phyloP scores from a whole-genome alignment of 2,113 vertebrate genomes.

The Mustela lutreola region DNA sequence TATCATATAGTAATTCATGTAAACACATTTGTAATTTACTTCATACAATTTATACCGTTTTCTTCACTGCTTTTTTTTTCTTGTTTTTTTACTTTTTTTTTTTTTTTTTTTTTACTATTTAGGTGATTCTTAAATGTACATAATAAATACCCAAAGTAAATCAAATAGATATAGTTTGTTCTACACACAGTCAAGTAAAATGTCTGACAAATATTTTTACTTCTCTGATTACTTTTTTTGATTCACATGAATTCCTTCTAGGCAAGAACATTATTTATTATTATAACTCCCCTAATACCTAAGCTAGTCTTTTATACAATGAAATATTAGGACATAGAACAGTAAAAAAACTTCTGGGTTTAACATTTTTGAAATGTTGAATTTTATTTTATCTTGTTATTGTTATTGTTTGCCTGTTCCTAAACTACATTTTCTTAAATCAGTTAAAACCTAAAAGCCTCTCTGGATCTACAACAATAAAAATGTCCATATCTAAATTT shows the following conservation, averaged over 20 bases:
- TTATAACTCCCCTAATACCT: neutral
- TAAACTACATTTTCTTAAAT: neutral
- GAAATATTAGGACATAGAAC: neutral
- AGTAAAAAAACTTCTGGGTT: neutral
- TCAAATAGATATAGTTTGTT: neutral
- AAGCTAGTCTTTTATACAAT: neutral
- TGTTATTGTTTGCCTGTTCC: neutral
- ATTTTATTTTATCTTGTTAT: neutral
- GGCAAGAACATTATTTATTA: neutral
- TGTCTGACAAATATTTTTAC: neutral
- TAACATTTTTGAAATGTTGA: neutral
- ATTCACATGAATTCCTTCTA: neutral
- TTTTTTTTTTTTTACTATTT: neutral
- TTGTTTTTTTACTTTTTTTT: neutral
- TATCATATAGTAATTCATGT: neutral
- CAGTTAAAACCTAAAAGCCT: neutral
- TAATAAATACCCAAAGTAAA: neutral
- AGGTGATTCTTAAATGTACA: neutral
- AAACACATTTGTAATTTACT: neutral
- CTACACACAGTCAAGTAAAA: neutral
- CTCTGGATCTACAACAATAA: neutral
- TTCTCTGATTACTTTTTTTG: neutral
- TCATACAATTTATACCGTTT: neutral
- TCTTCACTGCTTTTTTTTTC: neutral
- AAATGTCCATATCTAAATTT: neutral